Conservation (phyloP, 2,797 vertebrate genomes). For the Trematomus bernacchii region DNA sequence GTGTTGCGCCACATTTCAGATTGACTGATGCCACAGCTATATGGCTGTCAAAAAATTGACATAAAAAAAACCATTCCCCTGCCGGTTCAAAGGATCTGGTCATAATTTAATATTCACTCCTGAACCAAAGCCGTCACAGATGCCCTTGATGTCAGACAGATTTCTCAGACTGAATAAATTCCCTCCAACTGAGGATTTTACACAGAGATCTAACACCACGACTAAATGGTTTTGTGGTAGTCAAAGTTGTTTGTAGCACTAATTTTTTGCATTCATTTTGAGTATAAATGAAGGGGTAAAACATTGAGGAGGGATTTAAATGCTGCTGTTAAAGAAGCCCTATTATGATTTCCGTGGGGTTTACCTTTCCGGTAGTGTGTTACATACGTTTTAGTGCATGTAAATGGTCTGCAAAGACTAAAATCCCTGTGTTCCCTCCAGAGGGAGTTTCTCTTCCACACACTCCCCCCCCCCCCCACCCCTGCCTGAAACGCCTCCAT, state of each 20-base stretch:
- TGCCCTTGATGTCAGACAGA: conserved; percentile 70
- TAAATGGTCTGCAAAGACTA: too few relatives aligned
- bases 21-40: conserved; percentile 65
- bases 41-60: conserved; percentile 69
- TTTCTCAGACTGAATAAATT: conserved; percentile 63
- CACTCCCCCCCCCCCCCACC: too few relatives aligned
- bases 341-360: too few relatives aligned
- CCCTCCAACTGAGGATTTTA: conserved; percentile 52
- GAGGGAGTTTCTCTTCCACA: too few relatives aligned
- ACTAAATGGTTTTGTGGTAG: conserved; percentile 45
- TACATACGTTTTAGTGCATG: too few relatives aligned
- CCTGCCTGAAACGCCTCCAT: too few relatives aligned
- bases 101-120: conserved; percentile 71
- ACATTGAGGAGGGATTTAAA: not conserved
- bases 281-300: too few relatives aligned
- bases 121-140: conserved; percentile 62
- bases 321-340: conserved; percentile 9
- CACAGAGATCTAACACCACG: conserved; percentile 50
- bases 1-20: conserved; percentile 71
- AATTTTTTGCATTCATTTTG: conserved; percentile 46
- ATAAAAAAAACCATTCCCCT: conserved; percentile 60
- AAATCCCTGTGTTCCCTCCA: too few relatives aligned
- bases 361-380: too few relatives aligned
- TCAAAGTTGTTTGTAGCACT: conserved; percentile 47
- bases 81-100: conserved; percentile 72